Base-by-base conservation (phyloP, 1,140 invertebrate species). In the Planococcus citri region DNA sequence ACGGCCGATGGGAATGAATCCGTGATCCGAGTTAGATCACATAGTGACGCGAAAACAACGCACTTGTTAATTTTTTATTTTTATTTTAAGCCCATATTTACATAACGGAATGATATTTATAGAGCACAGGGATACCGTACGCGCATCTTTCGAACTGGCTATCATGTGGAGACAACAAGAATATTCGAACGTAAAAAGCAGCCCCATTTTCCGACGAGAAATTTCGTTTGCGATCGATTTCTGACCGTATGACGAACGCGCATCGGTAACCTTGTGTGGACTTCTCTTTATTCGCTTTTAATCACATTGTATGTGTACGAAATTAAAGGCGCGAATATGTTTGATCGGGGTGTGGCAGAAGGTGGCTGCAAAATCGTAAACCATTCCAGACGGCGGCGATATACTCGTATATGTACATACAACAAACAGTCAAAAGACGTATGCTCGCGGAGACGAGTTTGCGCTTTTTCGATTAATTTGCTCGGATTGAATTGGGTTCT, bases 61-160 rank as follows among this genome's bases (percentile, higher is more conserved):
- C 10, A 20, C 41, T 51, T 51, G 41, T 2, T 33, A 9, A 64
- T 24, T 27, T 25, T 64, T n/a, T n/a, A n/a, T n/a, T n/a, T 25
- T 64, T 64, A 64, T 64, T 64, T 64, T 25, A 64, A 64, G 60
- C 2, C 22, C 22, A 25, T 25, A 64, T 64, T 25, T 64, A 25
- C 22, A 64, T 64, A 51, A 64, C 60, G 25, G 20, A n/a, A 17
- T 64, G 60, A 64, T 64, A 64, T 64, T 64, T 64, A 64, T 64
- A 64, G 60, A 64, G 60, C 25, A 64, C 8, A 2, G 17, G 17
- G 22, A 14, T 25, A 10, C 22, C 6, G 57, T 64, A 64, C 60
- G 60, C 60, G 60, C 60, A 64, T 64, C 60, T 64, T 22, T 64
- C 24, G 3, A 3, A 64, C 60, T 64, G 57, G 21, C 57, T 60